phyloP scores from a whole-genome alignment of 2,888 invertebrate genomes.

The Apotomis betuletana region DNA sequence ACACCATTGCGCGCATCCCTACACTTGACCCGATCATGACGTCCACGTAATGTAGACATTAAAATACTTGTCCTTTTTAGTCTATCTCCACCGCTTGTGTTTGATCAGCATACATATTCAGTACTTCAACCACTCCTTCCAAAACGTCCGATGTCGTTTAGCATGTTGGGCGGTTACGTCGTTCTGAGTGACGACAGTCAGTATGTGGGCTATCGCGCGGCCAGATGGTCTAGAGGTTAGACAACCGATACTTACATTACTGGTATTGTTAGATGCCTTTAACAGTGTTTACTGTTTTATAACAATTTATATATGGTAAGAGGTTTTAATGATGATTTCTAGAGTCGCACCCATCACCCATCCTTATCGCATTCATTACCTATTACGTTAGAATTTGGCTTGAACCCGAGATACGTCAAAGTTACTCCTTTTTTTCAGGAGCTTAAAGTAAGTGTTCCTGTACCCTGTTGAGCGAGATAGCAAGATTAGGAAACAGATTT shows the following conservation, averaged over 20 bases:
- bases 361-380: too few species aligned
- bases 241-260: conserved; percentile 44
- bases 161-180: conserved; percentile 1
- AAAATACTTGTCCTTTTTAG: conserved; percentile 65
- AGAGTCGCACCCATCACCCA: too few species aligned
- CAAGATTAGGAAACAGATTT: too few species aligned
- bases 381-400: too few species aligned
- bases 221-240: conserved; percentile 55
- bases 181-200: conserved; percentile 44
- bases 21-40: conserved; percentile 51
- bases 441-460: too few species aligned
- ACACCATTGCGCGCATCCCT: conserved; percentile 41
- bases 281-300: conserved; percentile 21
- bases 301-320: conserved; percentile 9
- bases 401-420: too few species aligned
- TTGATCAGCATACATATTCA: conserved; percentile 43
- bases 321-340: background rate
- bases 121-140: background rate
- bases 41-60: conserved; percentile 67
- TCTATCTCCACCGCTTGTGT: conserved; percentile 46
- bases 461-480: too few species aligned
- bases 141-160: background rate
- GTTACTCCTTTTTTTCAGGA: too few species aligned
- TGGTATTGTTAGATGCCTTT: conserved; percentile 33
- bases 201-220: conserved; percentile 56